Conservation (phyloP, 2,888 invertebrate species). For the Gastrophysa polygoni region DNA sequence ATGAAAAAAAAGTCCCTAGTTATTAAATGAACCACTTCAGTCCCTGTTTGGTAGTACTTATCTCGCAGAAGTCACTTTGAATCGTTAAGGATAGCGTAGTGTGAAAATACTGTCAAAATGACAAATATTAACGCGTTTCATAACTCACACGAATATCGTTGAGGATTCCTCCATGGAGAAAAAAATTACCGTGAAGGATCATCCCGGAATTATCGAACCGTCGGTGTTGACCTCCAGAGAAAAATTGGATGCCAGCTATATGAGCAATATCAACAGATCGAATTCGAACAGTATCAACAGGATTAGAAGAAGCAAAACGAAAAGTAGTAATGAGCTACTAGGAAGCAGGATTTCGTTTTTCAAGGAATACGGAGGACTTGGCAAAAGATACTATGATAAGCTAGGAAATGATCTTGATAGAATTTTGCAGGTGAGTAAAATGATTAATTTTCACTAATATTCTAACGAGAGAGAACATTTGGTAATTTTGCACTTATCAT, state of each 20-base stretch:
- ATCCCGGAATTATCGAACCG: neutral
- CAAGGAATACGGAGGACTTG: slow-evolving; percentile 44
- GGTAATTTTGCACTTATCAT: no score
- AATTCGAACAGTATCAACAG: neutral
- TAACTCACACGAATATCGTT: no score
- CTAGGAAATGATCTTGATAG: slow-evolving; percentile 43
- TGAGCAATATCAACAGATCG: neutral
- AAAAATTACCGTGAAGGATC: neutral
- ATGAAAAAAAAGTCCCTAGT: no score
- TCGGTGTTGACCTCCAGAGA: neutral
- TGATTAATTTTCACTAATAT: neutral
- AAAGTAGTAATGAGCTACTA: slow-evolving; percentile 13
- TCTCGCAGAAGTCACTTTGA: no score
- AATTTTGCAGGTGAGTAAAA: slow-evolving; percentile 44
- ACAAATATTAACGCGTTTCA: neutral
- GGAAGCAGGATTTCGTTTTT: slow-evolving; percentile 25
- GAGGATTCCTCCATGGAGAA: neutral
- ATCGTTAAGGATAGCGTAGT: no score
- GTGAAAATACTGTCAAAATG: neutral
- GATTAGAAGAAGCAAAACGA: slow-evolving; percentile 2
- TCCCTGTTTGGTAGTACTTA: no score
- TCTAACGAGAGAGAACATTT: no score
- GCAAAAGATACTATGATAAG: slow-evolving; percentile 42
- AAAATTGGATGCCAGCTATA: neutral
- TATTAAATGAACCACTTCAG: no score